Conservation (phyloP, 2,888 invertebrate species). For the Microctonus brassicae region DNA sequence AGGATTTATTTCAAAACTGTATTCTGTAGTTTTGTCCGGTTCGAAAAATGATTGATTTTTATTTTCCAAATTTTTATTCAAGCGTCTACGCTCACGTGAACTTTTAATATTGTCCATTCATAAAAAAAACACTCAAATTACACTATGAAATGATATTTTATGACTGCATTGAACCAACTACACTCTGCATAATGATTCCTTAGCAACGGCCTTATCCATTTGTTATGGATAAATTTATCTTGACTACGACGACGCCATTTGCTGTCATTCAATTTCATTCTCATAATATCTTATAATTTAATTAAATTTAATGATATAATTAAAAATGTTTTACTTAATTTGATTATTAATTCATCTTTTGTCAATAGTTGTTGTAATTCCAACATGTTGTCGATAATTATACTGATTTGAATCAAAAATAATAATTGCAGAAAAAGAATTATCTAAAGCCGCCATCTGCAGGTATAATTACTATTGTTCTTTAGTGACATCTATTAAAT, state of each 20-base stretch:
- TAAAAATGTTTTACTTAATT: neutral
- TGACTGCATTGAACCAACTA: slow-evolving; percentile 23
- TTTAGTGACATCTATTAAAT: neutral
- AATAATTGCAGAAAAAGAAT: neutral
- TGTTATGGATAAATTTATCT: slow-evolving; percentile 29
- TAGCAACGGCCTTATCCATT: slow-evolving; percentile 35
- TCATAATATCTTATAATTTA: neutral
- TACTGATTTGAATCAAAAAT: neutral
- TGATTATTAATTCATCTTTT: neutral
- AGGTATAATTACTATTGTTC: neutral
- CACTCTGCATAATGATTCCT: slow-evolving; percentile 29
- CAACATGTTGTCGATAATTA: neutral
- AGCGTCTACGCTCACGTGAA: slow-evolving; percentile 32
- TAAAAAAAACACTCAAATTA: neutral
- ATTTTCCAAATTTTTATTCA: slow-evolving; percentile 21
- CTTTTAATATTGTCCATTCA: slow-evolving; percentile 38
- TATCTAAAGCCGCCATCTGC: neutral
- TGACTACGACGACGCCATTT: slow-evolving; percentile 26
- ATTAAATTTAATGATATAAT: neutral
- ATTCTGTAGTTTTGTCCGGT: slow-evolving; percentile 18
- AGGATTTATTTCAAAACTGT: slow-evolving; percentile 31
- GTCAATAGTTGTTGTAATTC: too few relatives aligned
- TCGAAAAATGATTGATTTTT: slow-evolving; percentile 9
- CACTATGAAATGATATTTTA: neutral
- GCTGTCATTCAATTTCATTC: neutral